These are phyloP conservation scores for Pipra filicauda DNA, from an alignment of 2,113 vertebrate genomes.

Conservation along the genomic window DNA sequence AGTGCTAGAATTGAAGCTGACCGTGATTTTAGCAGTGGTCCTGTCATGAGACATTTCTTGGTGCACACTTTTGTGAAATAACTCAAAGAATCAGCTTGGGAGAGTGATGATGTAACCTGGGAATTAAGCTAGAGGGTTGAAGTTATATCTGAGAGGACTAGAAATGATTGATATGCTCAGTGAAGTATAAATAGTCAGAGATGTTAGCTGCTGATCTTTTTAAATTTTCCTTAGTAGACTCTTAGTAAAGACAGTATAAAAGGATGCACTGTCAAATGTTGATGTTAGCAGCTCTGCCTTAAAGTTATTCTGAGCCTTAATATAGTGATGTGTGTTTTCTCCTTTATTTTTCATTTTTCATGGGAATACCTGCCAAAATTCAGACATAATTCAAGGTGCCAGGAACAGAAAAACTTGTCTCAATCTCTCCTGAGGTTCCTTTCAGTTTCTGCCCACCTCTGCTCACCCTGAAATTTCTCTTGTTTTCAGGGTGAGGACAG, in stretches of 20 bases:
- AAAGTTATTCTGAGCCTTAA: not conserved
- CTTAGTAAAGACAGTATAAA: not conserved
- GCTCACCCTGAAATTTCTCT: not conserved
- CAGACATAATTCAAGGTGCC: not conserved
- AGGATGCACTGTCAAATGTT: not conserved
- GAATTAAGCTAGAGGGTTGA: not conserved
- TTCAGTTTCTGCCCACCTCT: not conserved
- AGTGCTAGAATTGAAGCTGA: not conserved
- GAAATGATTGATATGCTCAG: accelerated
- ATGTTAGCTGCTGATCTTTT: not conserved
- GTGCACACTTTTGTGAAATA: not conserved
- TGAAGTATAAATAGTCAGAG: not conserved
- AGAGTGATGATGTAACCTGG: not conserved
- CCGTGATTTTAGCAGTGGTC: not conserved
- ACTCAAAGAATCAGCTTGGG: not conserved
- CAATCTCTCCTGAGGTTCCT: not conserved
- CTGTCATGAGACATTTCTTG: not conserved
- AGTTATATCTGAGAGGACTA: not conserved
- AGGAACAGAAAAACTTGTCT: not conserved
- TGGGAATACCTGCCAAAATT: not conserved
- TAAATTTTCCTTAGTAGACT: not conserved
- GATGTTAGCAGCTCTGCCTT: not conserved
- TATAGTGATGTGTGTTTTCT: not conserved
- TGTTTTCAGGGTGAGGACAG: not conserved
- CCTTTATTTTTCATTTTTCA: not conserved